Percentiles rank a stretch among this genome's conserved stretches.
Conservation (phyloP, 2,888 invertebrate species). For the Macrosoma leucophasiata region DNA sequence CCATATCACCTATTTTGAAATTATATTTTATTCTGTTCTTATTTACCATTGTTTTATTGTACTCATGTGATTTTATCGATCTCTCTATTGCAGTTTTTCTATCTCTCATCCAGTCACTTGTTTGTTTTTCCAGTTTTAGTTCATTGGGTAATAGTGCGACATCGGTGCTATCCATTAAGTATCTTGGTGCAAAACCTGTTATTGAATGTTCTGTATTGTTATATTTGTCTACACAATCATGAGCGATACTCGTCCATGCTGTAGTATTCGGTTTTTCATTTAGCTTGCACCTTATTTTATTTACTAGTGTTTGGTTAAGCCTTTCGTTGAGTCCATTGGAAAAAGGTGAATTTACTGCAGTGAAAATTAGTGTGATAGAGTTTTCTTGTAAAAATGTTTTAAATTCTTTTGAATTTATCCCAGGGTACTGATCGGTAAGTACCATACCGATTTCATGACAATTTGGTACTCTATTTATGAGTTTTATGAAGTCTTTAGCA, state of each 20-base stretch:
- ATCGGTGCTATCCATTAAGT: not conserved
- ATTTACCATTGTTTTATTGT: too few relatives aligned
- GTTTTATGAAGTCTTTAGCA: constrained; percentile 20
- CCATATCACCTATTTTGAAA: too few relatives aligned
- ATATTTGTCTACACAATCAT: not conserved
- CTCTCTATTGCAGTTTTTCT: too few relatives aligned
- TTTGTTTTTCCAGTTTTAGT: too few relatives aligned
- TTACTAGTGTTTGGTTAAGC: constrained; percentile 30
- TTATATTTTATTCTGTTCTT: too few relatives aligned
- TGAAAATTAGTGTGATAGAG: constrained; percentile 30
- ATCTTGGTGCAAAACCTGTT: not conserved
- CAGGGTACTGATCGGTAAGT: constrained; percentile 18
- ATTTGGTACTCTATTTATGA: constrained; percentile 6
- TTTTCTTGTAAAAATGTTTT: constrained; percentile 12
- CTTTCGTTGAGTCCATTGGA: constrained; percentile 29
- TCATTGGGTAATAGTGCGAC: too few relatives aligned
- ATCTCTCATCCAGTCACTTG: too few relatives aligned
- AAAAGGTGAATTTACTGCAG: constrained; percentile 30
- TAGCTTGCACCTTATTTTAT: constrained; percentile 32
- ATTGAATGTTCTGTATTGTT: constrained; percentile 1
- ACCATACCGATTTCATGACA: constrained; percentile 7
- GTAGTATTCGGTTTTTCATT: constrained; percentile 26
- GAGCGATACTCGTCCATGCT: not conserved
- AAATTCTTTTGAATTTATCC: constrained; percentile 19
- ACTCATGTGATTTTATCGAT: too few relatives aligned